Base-by-base conservation (phyloP, 2,888 invertebrate species). In the Ophion obscuratus region DNA sequence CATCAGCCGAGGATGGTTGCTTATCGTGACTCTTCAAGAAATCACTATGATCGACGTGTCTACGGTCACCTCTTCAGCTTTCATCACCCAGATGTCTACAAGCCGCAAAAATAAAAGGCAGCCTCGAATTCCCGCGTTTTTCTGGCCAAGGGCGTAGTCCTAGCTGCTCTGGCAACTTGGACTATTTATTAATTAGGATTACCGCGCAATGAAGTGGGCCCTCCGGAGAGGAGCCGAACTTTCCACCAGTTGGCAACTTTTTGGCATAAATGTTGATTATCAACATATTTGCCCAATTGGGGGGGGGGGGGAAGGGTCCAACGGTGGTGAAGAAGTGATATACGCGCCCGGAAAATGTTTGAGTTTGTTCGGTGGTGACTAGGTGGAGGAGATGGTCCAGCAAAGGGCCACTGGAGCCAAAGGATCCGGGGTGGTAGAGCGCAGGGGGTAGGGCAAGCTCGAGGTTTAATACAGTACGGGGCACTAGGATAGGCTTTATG, bases 401-500 rank as follows among this genome's bases (percentile, higher is more conserved):
- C 68, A 78, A 66, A 68, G 82, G 71, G 89, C 62, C 86, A 82
- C 59, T 85, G 76, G 27, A 62, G 78, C 77, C 81, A 81, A 71
- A 85, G 83, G 80, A 80, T 79, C 70, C 71, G 59, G 61, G 76
- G 70, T 66, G 64, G 57, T 75, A 77, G 85, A 81, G 31, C 62
- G 74, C 77, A 76, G 53, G 78, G 84, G 83, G 79, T 27, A 84
- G 75, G 84, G 90, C 88, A 89, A 90, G 90, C 92, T 89, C 87
- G 88, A 89, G 92, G 90, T 93, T 92, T 93, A 93, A 93, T 93
- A 92, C 91, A 91, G 90, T 92, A 92, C 92, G 92, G 91, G 89
- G 91, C 89, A 90, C 89, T 83, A 90, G 91, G 89, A 91, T 92
- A 93, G 93, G 93, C 92, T 94, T 94, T 93, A 94, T 93, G 93